These are phyloP conservation scores for Eupithecia inturbata DNA, from an alignment of 2,888 invertebrate species.

Conservation along the genomic window DNA sequence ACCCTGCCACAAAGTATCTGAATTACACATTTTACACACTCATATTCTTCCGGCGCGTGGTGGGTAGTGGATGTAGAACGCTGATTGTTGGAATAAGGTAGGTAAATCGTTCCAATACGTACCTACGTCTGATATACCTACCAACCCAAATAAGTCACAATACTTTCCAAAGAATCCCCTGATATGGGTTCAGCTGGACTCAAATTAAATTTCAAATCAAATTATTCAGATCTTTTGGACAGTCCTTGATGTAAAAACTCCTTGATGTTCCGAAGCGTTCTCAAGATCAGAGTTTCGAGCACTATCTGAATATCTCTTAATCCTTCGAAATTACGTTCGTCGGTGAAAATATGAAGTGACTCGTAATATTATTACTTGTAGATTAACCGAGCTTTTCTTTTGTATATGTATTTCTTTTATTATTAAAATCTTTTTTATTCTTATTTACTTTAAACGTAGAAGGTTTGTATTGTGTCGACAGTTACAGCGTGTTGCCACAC, in stretches of 20 bases:
- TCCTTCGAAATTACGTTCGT: not conserved
- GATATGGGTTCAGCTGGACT: not conserved
- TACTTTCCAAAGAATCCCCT: not conserved
- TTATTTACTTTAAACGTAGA: too few species aligned
- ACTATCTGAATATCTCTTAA: constrained; percentile 1
- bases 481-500: too few species aligned
- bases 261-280: constrained; percentile 6
- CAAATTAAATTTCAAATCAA: constrained; percentile 5
- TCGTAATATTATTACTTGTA: not conserved
- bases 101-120: too few species aligned
- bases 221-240: not conserved
- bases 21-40: too few species aligned
- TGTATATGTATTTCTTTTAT: too few species aligned
- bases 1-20: too few species aligned
- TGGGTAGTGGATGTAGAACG: too few species aligned
- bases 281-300: not conserved
- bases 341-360: not conserved
- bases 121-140: not conserved
- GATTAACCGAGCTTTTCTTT: not conserved
- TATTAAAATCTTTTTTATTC: too few species aligned
- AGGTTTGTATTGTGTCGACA: too few species aligned
- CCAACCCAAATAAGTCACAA: not conserved
- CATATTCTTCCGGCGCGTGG: too few species aligned
- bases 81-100: too few species aligned
- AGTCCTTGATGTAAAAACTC: not conserved